phyloP scores from a whole-genome alignment of 1,140 invertebrate species.

The Drosophila gunungcola region DNA sequence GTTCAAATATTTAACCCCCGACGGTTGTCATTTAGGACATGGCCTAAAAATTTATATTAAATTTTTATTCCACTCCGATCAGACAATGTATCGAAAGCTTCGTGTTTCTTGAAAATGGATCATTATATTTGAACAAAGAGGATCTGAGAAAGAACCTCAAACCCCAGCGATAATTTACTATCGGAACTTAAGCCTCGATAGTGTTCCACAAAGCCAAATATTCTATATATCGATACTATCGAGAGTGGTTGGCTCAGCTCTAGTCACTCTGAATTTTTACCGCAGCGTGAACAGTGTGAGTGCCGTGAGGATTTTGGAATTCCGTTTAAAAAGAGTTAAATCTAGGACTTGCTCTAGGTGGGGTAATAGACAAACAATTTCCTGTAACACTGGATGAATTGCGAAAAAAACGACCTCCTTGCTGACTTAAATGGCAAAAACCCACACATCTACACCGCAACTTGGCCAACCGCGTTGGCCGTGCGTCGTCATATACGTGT shows the following conservation, averaged over 20 bases:
- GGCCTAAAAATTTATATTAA: too few relatives aligned
- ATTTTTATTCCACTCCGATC: too few relatives aligned
- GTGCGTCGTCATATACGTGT: conserved; percentile 26
- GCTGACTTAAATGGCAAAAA: conserved; percentile 18
- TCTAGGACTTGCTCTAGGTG: conserved; percentile 1
- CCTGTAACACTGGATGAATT: conserved; percentile 10
- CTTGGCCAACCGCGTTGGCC: conserved; percentile 65
- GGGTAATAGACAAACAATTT: background rate
- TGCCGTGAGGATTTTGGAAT: conserved; percentile 31
- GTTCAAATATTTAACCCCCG: too few relatives aligned
- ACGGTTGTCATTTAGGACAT: too few relatives aligned
- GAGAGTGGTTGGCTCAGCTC: too few relatives aligned
- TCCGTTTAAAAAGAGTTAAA: conserved; percentile 9
- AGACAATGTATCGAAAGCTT: background rate
- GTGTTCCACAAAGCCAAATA: too few relatives aligned
- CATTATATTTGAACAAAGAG: too few relatives aligned
- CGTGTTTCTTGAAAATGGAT: too few relatives aligned
- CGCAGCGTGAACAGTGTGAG: conserved; percentile 55
- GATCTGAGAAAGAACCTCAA: too few relatives aligned
- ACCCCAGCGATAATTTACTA: too few relatives aligned
- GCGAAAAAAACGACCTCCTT: background rate
- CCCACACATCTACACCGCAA: conserved; percentile 41
- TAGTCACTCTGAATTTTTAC: conserved; percentile 6
- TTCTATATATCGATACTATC: too few relatives aligned
- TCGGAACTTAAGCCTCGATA: too few relatives aligned